Conservation (phyloP, 2,888 invertebrate genomes). For the Drosophila ezoana region DNA sequence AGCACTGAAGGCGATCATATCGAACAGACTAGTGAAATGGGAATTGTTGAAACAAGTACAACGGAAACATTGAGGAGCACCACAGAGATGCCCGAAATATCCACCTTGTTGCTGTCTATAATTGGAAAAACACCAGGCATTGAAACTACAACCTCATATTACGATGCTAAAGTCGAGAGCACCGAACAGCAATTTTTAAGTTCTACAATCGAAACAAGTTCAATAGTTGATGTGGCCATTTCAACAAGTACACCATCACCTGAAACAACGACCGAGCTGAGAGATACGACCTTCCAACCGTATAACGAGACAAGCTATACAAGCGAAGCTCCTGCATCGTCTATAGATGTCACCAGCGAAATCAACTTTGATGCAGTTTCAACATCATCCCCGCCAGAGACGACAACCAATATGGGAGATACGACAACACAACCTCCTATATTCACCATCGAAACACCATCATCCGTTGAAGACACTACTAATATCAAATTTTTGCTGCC, state of each 20-base stretch:
- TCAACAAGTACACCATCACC: not conserved
- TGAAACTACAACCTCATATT: slow-evolving; percentile 30
- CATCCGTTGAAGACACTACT: not conserved
- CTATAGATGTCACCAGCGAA: not conserved
- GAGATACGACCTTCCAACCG: not conserved
- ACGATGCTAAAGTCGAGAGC: not conserved
- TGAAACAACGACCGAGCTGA: slow-evolving; percentile 10
- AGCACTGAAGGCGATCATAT: not conserved
- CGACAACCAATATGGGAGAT: not conserved
- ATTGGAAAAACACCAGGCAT: slow-evolving; percentile 46
- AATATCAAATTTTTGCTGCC: not conserved
- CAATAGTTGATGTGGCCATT: not conserved
- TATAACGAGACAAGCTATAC: not conserved
- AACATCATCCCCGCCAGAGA: not conserved
- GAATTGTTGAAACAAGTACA: not conserved
- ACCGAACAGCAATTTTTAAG: not conserved
- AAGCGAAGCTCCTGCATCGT: not conserved
- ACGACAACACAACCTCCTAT: not conserved
- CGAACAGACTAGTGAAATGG: not conserved
- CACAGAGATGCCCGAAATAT: slow-evolving; percentile 29
- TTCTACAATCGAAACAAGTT: not conserved
- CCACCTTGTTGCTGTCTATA: slow-evolving; percentile 45
- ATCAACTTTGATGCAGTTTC: not conserved
- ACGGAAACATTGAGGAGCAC: slow-evolving; percentile 27
- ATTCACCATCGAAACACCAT: not conserved